A percentile compares a stretch with the other conserved stretches of the same genome.
phyloP scores from a whole-genome alignment of 2,113 vertebrate species.

The Sander lucioperca region DNA sequence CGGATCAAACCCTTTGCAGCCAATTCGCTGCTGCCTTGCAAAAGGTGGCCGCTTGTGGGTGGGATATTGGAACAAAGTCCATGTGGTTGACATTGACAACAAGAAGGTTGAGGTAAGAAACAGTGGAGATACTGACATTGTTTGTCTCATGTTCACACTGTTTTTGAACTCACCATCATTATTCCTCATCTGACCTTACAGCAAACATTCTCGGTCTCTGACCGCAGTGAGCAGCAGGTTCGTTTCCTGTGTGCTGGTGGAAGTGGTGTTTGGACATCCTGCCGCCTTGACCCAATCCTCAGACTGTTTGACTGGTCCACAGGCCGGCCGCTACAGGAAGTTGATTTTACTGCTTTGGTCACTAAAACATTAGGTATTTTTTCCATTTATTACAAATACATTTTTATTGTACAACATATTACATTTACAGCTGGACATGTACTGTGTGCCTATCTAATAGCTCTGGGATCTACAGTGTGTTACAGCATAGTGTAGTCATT shows the following conservation, averaged over 20 bases:
- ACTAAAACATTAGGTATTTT: conserved; percentile 79
- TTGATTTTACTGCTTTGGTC: conserved; percentile 80
- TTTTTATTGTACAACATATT: neutral
- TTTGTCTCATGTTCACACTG: neutral
- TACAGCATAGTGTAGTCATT: neutral
- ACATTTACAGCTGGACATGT: neutral
- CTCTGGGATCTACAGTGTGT: neutral
- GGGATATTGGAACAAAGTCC: conserved; percentile 86
- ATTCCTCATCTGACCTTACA: conserved; percentile 48
- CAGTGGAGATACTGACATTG: neutral
- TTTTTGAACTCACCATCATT: neutral
- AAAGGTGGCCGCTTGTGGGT: conserved; percentile 82
- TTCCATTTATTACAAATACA: neutral
- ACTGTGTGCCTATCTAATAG: neutral
- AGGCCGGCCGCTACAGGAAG: conserved; percentile 84
- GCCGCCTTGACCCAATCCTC: conserved; percentile 82
- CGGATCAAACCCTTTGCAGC: conserved; percentile 81
- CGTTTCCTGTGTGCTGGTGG: conserved; percentile 84
- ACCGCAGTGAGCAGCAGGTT: conserved; percentile 86
- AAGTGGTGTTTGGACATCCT: conserved; percentile 85
- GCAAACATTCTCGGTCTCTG: conserved; percentile 82
- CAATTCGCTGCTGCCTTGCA: conserved; percentile 84
- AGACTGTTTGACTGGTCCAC: conserved; percentile 85
- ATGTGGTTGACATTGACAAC: conserved; percentile 76
- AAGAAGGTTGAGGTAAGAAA: conserved; percentile 80